Base-by-base conservation (phyloP, 2,113 vertebrate genomes). In the Machaerirhynchus nigripectus region DNA sequence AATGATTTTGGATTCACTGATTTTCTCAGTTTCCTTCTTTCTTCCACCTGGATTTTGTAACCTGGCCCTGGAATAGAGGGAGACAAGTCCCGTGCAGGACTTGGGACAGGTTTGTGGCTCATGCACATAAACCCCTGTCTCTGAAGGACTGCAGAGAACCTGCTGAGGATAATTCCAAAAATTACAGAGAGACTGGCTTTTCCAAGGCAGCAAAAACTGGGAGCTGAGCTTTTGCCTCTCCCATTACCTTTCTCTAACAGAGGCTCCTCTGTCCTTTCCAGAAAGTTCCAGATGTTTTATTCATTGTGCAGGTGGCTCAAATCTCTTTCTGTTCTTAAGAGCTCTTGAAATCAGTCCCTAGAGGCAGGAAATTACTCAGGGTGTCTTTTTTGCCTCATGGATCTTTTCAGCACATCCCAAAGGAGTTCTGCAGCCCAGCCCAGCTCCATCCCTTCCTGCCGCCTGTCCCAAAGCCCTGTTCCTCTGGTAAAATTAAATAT, bases 31-130 rank as follows among this genome's bases (percentile, higher is more conserved):
- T 69, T 21, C 23, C 33, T 67, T 15, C 26, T 33, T 75, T 61
- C 26, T 87, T 21, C 35, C 21, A 3, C 20, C 42, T 40, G 70
- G 3, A 31, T 77, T 77, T 44, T 33, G 42, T 21, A 35, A 33
- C 23, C 42, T 61, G 82, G 37, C 46, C 39, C 16, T 28, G 31
- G 16, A 35, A 2, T 1, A 22, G 42, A 49, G 65, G 50, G 76
- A 22, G 37, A 12, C 2, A 19, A 56, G 37, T 57, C 2, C 0
- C 8, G 4, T 1, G 1, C 7, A 23, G 49, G 40, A 15, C 10
- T 11, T 15, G 40, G 50, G 60, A 47, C 49, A 46, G 17, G 23
- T 60, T 26, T 49, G 35, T 31, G 65, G 24, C 15, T 59, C 33
- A 1, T 2, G 47, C 30, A 28, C 21, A 20, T 31, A 19, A 67